Evolutionary conservation across 2,888 invertebrate genomes (phyloP).

Genomic region (Limnephilus rhombicus): DNA sequence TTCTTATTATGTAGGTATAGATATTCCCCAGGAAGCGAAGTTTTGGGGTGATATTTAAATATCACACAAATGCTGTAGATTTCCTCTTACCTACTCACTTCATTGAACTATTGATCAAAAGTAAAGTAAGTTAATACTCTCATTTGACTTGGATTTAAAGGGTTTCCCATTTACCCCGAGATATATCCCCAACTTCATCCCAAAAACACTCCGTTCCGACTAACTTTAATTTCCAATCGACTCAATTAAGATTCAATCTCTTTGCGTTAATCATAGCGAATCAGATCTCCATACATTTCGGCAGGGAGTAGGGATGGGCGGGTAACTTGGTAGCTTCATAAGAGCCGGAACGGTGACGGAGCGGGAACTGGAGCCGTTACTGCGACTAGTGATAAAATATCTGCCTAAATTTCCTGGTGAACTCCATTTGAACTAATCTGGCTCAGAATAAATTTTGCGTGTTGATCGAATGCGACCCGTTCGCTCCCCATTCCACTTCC

Average conservation of each 20-base stretch:
- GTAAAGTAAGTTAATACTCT: background rate
- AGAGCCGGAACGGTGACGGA: background rate
- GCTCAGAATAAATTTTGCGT: constrained; percentile 62
- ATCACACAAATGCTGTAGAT: background rate
- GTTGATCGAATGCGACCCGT: constrained; percentile 60
- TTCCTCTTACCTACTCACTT: background rate
- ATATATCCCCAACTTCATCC: constrained; percentile 9
- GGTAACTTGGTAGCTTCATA: background rate
- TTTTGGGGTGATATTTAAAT: background rate
- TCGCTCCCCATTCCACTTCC: constrained; percentile 23
- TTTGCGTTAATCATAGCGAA: constrained; percentile 49
- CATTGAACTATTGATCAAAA: background rate
- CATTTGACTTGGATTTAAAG: background rate
- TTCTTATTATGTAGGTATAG: background rate
- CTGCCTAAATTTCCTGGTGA: constrained; percentile 64
- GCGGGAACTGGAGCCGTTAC: background rate
- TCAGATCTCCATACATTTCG: constrained; percentile 33
- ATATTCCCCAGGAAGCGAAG: background rate
- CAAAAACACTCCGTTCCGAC: constrained; percentile 31
- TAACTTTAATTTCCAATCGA: constrained; percentile 50
- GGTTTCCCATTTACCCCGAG: background rate
- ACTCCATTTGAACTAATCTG: constrained; percentile 64
- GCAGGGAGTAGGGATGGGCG: background rate
- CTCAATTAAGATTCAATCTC: constrained; percentile 49
- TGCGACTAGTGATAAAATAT: constrained; percentile 60